Evolutionary conservation across 2,888 invertebrate species (phyloP).

Genomic region (Agrilus biguttatus): DNA sequence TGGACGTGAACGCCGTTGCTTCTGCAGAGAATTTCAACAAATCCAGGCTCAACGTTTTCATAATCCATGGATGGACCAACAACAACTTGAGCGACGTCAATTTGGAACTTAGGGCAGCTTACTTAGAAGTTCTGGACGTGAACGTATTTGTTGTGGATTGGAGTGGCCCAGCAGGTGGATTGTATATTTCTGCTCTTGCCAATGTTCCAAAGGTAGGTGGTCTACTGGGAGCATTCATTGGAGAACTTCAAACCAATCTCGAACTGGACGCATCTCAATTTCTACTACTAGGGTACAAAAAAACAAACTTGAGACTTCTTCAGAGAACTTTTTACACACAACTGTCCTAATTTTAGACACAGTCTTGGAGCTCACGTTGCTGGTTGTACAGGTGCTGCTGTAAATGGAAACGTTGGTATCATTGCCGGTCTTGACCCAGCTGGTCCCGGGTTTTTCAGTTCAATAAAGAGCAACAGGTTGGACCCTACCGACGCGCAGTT

Average conservation of each 20-base stretch:
- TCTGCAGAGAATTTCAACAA: too few relatives aligned
- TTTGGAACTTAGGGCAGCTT: too few relatives aligned
- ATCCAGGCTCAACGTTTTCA: constrained; percentile 5
- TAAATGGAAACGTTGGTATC: constrained; percentile 14
- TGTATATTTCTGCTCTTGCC: constrained; percentile 12
- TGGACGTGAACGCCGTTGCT: too few relatives aligned
- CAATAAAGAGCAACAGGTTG: constrained; percentile 15
- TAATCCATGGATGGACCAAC: constrained; percentile 9
- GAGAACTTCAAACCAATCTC: constrained; percentile 11
- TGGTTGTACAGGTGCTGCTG: constrained; percentile 17
- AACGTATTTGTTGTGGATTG: constrained; percentile 26
- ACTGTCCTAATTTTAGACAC: constrained; percentile 6
- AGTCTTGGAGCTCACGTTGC: constrained; percentile 24
- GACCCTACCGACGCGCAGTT: constrained; percentile 21
- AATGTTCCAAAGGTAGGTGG: constrained; percentile 16
- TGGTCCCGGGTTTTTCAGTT: constrained; percentile 15
- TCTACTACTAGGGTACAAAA: constrained; percentile 12
- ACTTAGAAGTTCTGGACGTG: constrained; percentile 9
- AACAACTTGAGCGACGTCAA: constrained; percentile 4
- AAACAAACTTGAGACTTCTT: constrained; percentile 1
- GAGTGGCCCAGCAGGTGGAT: constrained; percentile 14
- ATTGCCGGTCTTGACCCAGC: constrained; percentile 28
- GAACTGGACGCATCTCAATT: constrained; percentile 12
- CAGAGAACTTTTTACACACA: not conserved
- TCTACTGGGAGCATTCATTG: constrained; percentile 16